Evolutionary conservation across 2,113 vertebrate genomes (phyloP).

Genomic region (Smithornis capensis): DNA sequence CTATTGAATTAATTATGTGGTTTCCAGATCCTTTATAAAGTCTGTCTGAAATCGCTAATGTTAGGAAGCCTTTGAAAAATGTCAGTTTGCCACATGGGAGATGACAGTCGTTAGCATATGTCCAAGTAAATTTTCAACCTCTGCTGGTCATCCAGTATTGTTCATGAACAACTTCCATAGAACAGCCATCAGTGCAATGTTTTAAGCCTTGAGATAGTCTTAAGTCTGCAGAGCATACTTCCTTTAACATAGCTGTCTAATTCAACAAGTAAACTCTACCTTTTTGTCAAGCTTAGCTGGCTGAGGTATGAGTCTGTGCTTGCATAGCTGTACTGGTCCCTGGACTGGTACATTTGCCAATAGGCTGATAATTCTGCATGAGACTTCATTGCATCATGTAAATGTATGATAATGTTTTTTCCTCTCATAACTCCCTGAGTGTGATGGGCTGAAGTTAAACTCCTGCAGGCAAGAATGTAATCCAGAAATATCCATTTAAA

Average conservation of each 20-base stretch:
- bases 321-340: neutral
- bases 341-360: neutral
- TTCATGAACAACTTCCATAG: neutral
- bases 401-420: neutral
- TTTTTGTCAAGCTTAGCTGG: neutral
- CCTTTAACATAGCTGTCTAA: neutral
- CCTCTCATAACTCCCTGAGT: neutral
- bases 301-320: neutral
- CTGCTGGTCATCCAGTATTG: neutral
- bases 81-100: neutral
- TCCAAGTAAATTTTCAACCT: neutral
- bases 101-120: neutral
- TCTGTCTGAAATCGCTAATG: neutral
- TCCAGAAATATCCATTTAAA: neutral
- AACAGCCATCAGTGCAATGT: neutral
- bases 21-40: neutral
- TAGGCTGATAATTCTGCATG: neutral
- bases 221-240: neutral
- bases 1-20: neutral
- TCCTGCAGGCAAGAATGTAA: neutral
- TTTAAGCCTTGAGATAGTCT: neutral
- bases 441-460: neutral
- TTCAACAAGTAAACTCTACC: neutral
- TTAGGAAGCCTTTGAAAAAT: constrained; percentile 1
- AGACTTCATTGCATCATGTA: neutral